These are phyloP conservation scores for Vulpes ferrilata DNA, from an alignment of 2,113 vertebrate species.

Conservation along the genomic window DNA sequence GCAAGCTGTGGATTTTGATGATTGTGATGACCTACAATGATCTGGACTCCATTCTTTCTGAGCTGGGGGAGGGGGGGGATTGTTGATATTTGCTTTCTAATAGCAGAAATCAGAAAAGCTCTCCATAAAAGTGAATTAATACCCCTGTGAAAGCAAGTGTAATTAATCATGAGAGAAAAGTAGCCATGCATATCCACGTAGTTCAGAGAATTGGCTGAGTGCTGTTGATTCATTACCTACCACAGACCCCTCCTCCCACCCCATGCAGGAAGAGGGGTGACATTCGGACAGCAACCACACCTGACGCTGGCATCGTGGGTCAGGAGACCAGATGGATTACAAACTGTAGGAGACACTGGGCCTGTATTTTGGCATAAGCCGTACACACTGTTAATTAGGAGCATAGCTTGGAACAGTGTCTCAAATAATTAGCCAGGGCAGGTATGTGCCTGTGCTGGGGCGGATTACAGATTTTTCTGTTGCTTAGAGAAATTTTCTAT, in stretches of 20 bases:
- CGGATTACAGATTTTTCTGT: conserved; percentile 51
- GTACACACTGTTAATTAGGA: conserved; percentile 62
- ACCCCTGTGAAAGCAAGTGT: conserved; percentile 19
- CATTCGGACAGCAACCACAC: not conserved
- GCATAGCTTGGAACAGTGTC: conserved; percentile 62
- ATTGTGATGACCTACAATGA: conserved; percentile 42
- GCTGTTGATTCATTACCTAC: conserved; percentile 47
- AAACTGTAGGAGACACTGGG: not conserved
- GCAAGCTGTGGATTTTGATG: conserved; percentile 35
- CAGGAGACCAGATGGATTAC: conserved; percentile 65
- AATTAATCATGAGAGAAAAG: conserved; percentile 79
- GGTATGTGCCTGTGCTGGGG: conserved; percentile 49
- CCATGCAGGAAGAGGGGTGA: not conserved
- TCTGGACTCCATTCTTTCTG: conserved; percentile 37
- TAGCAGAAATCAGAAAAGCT: conserved; percentile 44
- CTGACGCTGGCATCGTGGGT: not conserved
- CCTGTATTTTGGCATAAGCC: conserved; percentile 46
- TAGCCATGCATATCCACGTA: conserved; percentile 35
- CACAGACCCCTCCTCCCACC: not conserved
- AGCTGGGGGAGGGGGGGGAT: not conserved
- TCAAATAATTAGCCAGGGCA: conserved; percentile 73
- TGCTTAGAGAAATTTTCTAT: conserved; percentile 75
- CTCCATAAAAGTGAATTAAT: conserved; percentile 68
- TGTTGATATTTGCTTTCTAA: conserved; percentile 67
- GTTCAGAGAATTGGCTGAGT: conserved; percentile 48